phyloP scores from a whole-genome alignment of 2,888 invertebrate species.

The Leptopilina drosophilae region DNA sequence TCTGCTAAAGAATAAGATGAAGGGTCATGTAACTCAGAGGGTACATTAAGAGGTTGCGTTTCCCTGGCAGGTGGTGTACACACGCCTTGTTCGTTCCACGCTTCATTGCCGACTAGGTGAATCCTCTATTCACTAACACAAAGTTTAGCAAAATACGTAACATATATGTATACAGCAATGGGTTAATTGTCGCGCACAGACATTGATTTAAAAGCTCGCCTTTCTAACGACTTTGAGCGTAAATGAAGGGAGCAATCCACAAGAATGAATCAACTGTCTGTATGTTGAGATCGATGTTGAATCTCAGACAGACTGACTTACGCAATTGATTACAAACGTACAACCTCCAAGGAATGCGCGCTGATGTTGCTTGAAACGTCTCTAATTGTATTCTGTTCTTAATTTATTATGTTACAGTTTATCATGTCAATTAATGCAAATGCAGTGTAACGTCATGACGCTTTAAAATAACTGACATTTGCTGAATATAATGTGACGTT shows the following conservation, averaged over 20 bases:
- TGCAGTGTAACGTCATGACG: neutral
- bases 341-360: constrained; percentile 29
- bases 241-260: constrained; percentile 37
- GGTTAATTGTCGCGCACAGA: constrained; percentile 66
- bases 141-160: neutral
- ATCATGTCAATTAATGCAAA: constrained; percentile 23
- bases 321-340: constrained; percentile 33
- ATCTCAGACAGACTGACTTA: constrained; percentile 38
- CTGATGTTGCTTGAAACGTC: neutral
- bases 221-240: constrained; percentile 53
- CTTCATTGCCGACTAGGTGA: constrained; percentile 58
- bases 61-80: constrained; percentile 69
- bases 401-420: constrained; percentile 1
- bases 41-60: constrained; percentile 72
- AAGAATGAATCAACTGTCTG: constrained; percentile 36
- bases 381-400: constrained; percentile 30
- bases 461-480: neutral
- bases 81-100: constrained; percentile 58
- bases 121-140: constrained; percentile 63
- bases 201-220: constrained; percentile 62
- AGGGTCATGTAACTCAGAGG: constrained; percentile 47
- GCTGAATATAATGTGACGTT: too few species aligned
- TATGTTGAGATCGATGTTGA: constrained; percentile 36
- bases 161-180: constrained; percentile 55
- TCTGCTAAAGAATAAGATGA: constrained; percentile 11